Base-by-base conservation (phyloP, 1,140 invertebrate species). In the Portunus trituberculatus region DNA sequence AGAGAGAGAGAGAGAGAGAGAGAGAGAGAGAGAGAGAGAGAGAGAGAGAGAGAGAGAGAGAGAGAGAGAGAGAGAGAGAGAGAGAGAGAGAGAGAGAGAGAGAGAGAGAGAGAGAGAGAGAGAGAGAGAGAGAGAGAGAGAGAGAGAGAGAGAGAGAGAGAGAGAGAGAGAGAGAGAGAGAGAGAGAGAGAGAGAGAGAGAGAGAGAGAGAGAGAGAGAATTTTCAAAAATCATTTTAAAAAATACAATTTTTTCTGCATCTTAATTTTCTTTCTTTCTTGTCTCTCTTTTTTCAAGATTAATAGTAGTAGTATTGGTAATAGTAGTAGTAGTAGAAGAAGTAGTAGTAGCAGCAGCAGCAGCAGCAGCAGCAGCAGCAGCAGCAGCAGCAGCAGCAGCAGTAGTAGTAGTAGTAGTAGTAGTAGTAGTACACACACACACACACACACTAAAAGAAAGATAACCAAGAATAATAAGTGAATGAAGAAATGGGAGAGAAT, bases 251-350 rank as follows among this genome's bases (percentile, higher is more conserved):
- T 39, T 39, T 39, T 39, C 39, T 39, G 6, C 39, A 39, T 39
- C 39, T 39, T 39, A 2, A 39, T 39, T 39, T 39, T 39, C 39
- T 39, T 39, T 39, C 1, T 39, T 39, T 39, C 39, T 39, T 39
- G 6, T 39, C 39, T 39, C 39, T 39, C 39, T 39, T 39, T 6
- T 39, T 39, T 39, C 39, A 39, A 2, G 39, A 39, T 39, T 39
- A 76, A 20, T 76, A 59, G 59, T 59, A 91, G 59, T 28, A 91
- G 28, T 59, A 91, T 29, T 59, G 28, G 59, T 59, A 91, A 31
- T 59, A 91, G 59, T 29, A 91, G 59, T 59, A 91, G 20, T 93
- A 83, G 32, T 93, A 93, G 32, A 45, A 93, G n/a, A 25, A 93
- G n/a, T 52, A 29, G 59, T 91, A 32, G 52, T 91, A 52, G n/a